A percentile compares a stretch with the other conserved stretches of the same genome.
Evolutionary conservation across 2,797 vertebrate genomes (phyloP).

Genomic region (Echiichthys vipera): DNA sequence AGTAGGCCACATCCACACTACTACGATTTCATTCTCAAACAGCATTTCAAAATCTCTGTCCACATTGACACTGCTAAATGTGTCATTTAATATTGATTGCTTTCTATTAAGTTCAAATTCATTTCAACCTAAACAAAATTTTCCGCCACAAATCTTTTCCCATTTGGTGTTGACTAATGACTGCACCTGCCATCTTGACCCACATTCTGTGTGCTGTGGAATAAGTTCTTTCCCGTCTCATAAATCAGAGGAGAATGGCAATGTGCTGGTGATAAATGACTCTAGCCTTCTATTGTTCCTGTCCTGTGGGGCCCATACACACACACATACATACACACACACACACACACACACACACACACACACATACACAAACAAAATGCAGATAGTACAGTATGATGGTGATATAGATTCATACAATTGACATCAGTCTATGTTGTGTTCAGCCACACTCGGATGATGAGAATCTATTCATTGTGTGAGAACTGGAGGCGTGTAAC

Average conservation of each 20-base stretch:
- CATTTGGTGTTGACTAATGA: constrained; percentile 11
- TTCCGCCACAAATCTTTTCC: not conserved
- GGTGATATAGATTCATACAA: constrained; percentile 1
- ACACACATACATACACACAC: not conserved
- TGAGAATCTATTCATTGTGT: constrained; percentile 1
- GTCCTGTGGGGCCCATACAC: constrained; percentile 27
- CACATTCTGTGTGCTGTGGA: constrained; percentile 22
- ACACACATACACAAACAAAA: not conserved
- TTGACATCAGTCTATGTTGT: not conserved
- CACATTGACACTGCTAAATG: too few relatives aligned
- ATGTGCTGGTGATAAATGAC: constrained; percentile 49
- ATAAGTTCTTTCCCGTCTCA: constrained; percentile 43
- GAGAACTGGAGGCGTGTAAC: not conserved
- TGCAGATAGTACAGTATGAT: not conserved
- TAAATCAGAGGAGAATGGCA: constrained; percentile 41
- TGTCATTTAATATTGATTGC: too few relatives aligned
- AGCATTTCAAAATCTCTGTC: too few relatives aligned
- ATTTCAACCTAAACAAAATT: not conserved
- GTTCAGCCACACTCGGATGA: constrained; percentile 10
- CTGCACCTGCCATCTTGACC: constrained; percentile 3
- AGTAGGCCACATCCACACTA: too few relatives aligned
- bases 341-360: not conserved
- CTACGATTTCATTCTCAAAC: too few relatives aligned
- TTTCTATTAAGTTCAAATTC: not conserved
- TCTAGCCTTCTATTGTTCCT: constrained; percentile 23